Evolutionary conservation across 2,113 vertebrate genomes (phyloP).

Genomic region (Ellobius talpinus): DNA sequence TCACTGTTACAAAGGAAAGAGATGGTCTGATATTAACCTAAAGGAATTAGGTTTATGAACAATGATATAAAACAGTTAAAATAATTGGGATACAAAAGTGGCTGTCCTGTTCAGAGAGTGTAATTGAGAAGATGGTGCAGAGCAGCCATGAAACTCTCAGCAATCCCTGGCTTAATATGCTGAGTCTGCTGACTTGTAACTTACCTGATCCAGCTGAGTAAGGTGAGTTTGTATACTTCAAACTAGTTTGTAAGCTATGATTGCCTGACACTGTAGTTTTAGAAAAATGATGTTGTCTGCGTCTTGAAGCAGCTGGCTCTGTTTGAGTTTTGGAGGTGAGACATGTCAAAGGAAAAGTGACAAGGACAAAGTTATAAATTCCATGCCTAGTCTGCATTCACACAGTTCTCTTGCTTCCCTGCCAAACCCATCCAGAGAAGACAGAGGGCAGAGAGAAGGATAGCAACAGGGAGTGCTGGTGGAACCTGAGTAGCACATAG

Average conservation of each 20-base stretch:
- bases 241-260: constrained; percentile 70
- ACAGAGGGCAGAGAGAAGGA: not conserved
- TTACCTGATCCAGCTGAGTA: constrained; percentile 69
- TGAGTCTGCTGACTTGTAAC: constrained; percentile 70
- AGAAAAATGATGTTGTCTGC: constrained; percentile 65
- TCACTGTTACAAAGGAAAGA: not conserved
- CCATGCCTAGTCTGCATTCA: not conserved
- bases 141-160: constrained; percentile 6
- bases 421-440: not conserved
- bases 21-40: not conserved
- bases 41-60: constrained; percentile 13
- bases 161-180: constrained; percentile 61
- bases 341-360: constrained; percentile 10
- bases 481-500: not conserved
- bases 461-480: not conserved
- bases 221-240: constrained; percentile 74
- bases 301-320: constrained; percentile 70
- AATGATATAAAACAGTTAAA: not conserved
- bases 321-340: constrained; percentile 60
- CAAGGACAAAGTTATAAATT: constrained; percentile 60
- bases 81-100: not conserved
- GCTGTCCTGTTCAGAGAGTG: not conserved
- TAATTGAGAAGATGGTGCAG: constrained; percentile 26
- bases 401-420: not conserved
- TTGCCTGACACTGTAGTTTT: constrained; percentile 64